Evolutionary conservation across 64 coral and sea anemone species (phyloP), one percentile per base, ranked within the genome.

Genomic region (Stichodactyla mertensii): DNA sequence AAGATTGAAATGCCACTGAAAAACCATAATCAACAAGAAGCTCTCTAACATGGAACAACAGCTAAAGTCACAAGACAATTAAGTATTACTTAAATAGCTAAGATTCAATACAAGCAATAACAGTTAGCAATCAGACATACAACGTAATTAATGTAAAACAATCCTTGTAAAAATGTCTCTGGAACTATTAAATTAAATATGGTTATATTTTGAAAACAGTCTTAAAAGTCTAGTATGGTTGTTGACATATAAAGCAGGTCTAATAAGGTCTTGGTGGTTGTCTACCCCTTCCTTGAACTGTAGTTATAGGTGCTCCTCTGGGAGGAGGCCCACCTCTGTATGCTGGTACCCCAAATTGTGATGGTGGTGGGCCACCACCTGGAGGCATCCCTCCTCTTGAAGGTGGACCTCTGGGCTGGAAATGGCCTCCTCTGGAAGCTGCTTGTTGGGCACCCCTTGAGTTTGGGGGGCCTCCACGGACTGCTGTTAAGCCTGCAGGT

Each of bases 311-410:
- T 58, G 83, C 55, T 45, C 83, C 83, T 51, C 78, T 77, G 20
- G 87, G 23, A 6, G 87, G 22, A 36, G 57, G 54, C 4, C 31
- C 54, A 61, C 87, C 87, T 56, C 87, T 24, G 22, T 22, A 24
- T 7, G 88, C n/a, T 52, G 85, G 85, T 4, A 64, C 57, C 22
- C 89, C 85, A 85, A 27, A 84, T 52, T 61, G 84, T 57, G 4
- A 45, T 45, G 64, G 22, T 77, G 82, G 54, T 19, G 82, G 24
- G 0, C 88, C 89, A 64, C 83, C 45, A 58, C 57, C 60, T 74
- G 83, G 19, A 26, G 70, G 71, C 55, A 77, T 55, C 1, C 89
- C 89, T 51, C 90, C 90, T 51, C 84, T 28, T 52, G 78, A 85
- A 55, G 60, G 52, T 74, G 55, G 56, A 59, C 52, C 90, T 71